Evolutionary conservation across 1,140 invertebrate species (phyloP).

Genomic region (Solen grandis): DNA sequence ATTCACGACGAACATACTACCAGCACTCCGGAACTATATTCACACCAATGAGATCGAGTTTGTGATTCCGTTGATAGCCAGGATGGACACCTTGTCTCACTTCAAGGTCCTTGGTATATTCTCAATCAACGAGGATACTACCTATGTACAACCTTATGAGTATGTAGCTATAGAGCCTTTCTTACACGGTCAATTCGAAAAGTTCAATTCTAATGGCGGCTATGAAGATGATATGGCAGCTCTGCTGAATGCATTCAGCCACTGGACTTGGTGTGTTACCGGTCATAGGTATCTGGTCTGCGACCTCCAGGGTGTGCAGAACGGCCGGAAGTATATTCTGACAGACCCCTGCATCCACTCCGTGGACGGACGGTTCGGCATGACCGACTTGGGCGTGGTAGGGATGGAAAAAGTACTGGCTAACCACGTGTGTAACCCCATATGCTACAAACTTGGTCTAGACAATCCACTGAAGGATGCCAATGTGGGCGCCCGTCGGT

Average conservation of each 20-base stretch:
- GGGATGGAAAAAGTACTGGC: conserved; percentile 55
- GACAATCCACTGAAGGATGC: conserved; percentile 40
- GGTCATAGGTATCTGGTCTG: conserved; percentile 49
- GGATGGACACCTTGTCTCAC: conserved; percentile 48
- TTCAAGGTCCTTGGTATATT: conserved; percentile 45
- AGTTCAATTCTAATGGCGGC: conserved; percentile 54
- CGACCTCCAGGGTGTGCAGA: conserved; percentile 53
- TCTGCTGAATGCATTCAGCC: conserved; percentile 41
- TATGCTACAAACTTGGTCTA: conserved; percentile 43
- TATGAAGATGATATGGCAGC: conserved; percentile 28
- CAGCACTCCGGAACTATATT: conserved; percentile 22
- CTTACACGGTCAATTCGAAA: conserved; percentile 42
- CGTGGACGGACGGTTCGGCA: conserved; percentile 38
- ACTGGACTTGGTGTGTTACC: conserved; percentile 51
- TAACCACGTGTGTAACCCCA: conserved; percentile 51
- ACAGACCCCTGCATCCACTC: conserved; percentile 58
- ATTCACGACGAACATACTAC: conserved; percentile 22
- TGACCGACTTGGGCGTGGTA: conserved; percentile 44
- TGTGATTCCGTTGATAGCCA: conserved; percentile 44
- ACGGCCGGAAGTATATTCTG: conserved; percentile 29
- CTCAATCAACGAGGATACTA: conserved; percentile 29
- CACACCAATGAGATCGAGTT: conserved; percentile 36
- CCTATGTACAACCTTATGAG: conserved; percentile 23
- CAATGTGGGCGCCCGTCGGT: conserved; percentile 39
- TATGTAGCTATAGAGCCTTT: conserved; percentile 50